Evolutionary conservation across 1,140 invertebrate genomes (phyloP).

Genomic region (Brachionus calyciflorus): DNA sequence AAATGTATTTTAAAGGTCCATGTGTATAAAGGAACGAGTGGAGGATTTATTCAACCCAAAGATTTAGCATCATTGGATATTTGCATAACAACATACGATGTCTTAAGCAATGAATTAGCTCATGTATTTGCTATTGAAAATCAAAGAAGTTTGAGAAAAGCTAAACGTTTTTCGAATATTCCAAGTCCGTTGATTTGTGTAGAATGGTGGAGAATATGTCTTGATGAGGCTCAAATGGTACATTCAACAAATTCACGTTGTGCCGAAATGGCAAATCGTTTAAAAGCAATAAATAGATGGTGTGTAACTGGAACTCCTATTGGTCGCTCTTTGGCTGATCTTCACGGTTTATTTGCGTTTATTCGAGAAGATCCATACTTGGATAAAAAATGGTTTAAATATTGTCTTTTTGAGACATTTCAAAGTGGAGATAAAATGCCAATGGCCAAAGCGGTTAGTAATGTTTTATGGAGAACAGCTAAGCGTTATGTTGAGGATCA

Average conservation of each 20-base stretch:
- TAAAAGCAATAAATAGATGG: conserved; percentile 69
- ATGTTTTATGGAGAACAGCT: conserved; percentile 70
- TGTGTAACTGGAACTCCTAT: conserved; percentile 52
- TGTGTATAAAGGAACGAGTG: conserved; percentile 50
- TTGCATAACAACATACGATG: conserved; percentile 71
- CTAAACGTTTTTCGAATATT: conserved; percentile 65
- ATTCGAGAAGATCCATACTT: conserved; percentile 67
- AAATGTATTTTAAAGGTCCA: background rate
- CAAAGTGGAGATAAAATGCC: conserved; percentile 60
- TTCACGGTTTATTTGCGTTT: conserved; percentile 71
- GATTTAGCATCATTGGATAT: conserved; percentile 70
- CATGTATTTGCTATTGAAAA: conserved; percentile 55
- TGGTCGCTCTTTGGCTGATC: conserved; percentile 59
- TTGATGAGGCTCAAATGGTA: conserved; percentile 76
- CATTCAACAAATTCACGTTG: conserved; percentile 52
- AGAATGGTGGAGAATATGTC: conserved; percentile 70
- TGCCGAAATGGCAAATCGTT: conserved; percentile 67
- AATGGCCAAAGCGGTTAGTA: conserved; percentile 64
- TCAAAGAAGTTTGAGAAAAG: conserved; percentile 62
- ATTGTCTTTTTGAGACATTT: conserved; percentile 65
- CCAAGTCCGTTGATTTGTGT: conserved; percentile 67
- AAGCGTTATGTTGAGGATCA: conserved; percentile 69
- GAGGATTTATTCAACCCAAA: conserved; percentile 68
- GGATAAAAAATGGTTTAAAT: conserved; percentile 64
- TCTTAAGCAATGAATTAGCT: conserved; percentile 64